A percentile compares a stretch with the other conserved stretches of the same genome.
Conservation (phyloP, 2,113 vertebrate species). For the Psittacula cyanocephala region DNA sequence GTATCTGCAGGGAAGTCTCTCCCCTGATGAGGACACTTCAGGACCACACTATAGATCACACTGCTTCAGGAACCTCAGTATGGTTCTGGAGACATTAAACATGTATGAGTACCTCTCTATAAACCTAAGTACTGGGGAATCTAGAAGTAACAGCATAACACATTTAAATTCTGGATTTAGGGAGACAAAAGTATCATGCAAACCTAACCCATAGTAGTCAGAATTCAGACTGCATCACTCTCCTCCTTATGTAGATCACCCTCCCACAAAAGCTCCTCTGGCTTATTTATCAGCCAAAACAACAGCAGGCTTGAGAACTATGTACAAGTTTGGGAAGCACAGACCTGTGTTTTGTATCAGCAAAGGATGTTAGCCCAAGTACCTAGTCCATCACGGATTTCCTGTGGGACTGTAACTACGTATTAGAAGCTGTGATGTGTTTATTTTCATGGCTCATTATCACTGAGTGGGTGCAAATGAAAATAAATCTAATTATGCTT, state of each 20-base stretch:
- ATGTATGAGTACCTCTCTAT: neutral
- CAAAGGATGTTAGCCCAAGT: neutral
- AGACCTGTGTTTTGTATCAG: neutral
- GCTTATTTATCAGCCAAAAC: neutral
- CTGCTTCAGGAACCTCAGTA: neutral
- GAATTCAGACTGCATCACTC: neutral
- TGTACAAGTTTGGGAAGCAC: neutral
- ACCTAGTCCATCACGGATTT: neutral
- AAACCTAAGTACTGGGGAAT: neutral
- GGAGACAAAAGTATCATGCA: neutral
- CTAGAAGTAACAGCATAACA: neutral
- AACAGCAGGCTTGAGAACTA: neutral
- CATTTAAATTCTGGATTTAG: neutral
- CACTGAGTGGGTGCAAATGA: neutral
- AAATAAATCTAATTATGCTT: neutral
- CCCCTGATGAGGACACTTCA: neutral
- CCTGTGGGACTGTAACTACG: neutral
- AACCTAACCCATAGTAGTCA: neutral
- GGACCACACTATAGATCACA: neutral
- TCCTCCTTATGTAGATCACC: rapidly evolving
- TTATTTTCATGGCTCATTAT: neutral
- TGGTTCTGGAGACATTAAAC: neutral
- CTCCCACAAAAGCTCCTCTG: neutral
- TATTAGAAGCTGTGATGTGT: neutral
- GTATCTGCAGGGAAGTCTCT: neutral